phyloP scores from a whole-genome alignment of 2,113 vertebrate species.

The Pituophis catenifer region DNA sequence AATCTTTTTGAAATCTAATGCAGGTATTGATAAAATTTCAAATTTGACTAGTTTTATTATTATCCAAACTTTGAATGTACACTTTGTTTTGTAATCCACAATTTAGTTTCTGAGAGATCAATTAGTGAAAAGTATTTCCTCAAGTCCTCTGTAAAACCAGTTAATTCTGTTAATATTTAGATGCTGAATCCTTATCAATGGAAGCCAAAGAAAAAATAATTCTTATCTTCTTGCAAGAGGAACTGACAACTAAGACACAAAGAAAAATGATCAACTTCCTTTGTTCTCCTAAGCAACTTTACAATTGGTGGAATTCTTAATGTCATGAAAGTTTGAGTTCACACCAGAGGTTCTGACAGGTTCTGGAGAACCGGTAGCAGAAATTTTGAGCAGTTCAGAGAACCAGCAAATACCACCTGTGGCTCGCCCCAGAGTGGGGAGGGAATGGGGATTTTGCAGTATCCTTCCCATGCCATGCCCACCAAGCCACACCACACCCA shows the following conservation, averaged over 20 bases:
- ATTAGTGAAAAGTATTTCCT: background rate
- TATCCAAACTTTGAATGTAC: background rate
- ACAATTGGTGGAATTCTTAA: background rate
- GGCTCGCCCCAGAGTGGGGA: no score
- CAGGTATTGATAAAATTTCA: background rate
- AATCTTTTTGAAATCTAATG: background rate
- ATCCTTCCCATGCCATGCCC: no score
- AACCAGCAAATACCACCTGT: no score
- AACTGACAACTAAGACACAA: background rate
- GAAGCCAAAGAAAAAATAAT: slow-evolving; percentile 1
- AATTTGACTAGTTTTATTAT: background rate
- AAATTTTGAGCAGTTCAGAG: no score
- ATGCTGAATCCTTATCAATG: slow-evolving; percentile 2
- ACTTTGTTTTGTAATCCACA: background rate
- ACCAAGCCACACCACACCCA: no score
- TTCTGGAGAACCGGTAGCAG: no score
- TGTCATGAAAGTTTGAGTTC: background rate
- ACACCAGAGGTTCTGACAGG: no score
- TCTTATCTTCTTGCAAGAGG: background rate
- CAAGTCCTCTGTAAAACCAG: background rate
- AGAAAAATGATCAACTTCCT: background rate
- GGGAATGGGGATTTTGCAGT: no score
- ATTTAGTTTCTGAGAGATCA: background rate
- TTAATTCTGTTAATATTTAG: slow-evolving; percentile 1
- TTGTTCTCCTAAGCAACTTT: background rate